Evolutionary conservation across 2,113 vertebrate genomes (phyloP).

Genomic region (Callorhinus ursinus): DNA sequence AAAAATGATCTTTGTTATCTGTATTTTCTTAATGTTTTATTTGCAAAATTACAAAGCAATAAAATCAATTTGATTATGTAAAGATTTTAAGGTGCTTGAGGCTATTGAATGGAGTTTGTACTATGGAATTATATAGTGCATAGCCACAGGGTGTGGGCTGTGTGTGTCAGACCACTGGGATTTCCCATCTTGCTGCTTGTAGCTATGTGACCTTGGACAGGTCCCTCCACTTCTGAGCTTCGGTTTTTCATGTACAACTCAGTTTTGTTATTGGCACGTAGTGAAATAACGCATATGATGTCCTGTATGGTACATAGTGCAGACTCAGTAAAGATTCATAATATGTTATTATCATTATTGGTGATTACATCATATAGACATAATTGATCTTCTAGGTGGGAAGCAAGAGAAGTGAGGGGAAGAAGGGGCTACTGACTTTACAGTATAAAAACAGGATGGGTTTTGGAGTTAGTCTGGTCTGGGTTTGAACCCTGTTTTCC

Average conservation of each 20-base stretch:
- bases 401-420: background rate
- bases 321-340: background rate
- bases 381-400: background rate
- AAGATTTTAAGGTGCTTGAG: background rate
- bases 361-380: background rate
- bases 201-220: slow-evolving; percentile 21
- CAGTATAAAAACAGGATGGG: background rate
- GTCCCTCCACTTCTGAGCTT: background rate
- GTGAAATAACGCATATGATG: background rate
- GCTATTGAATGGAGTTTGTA: background rate
- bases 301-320: background rate
- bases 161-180: background rate
- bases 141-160: background rate
- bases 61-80: background rate
- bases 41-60: slow-evolving; percentile 17
- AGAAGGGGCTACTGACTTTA: background rate
- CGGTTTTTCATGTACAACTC: background rate
- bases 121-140: background rate
- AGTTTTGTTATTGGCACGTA: background rate
- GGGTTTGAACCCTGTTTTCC: background rate
- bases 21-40: slow-evolving; percentile 27
- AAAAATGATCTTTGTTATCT: background rate
- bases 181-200: background rate
- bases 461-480: background rate
- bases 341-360: background rate